Conservation (phyloP, 2,113 vertebrate species). For the Vicugna pacos region DNA sequence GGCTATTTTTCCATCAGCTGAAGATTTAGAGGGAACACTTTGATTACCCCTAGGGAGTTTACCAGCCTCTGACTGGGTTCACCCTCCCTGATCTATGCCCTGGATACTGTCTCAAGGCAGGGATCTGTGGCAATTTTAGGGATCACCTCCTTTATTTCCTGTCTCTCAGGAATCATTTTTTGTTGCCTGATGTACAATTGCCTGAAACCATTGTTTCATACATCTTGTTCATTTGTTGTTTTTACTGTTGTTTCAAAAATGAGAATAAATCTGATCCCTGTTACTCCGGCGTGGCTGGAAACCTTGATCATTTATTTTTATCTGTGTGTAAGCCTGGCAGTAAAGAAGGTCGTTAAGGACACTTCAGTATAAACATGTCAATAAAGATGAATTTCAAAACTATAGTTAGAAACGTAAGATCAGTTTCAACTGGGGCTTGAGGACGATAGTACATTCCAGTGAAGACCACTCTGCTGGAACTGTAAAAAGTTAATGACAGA, state of each 20-base stretch:
- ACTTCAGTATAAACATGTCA: not conserved
- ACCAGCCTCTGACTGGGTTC: fast-evolving
- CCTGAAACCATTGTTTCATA: not conserved
- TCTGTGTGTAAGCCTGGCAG: not conserved
- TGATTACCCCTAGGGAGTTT: not conserved
- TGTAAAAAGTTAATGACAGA: not conserved
- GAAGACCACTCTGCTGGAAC: not conserved
- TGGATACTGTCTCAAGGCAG: not conserved
- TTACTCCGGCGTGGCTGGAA: not conserved
- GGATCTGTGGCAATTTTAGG: not conserved
- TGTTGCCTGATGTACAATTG: not conserved
- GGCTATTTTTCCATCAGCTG: not conserved
- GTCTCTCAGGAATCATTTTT: not conserved
- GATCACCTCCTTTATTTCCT: not conserved
- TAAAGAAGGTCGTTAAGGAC: not conserved
- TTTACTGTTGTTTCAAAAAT: not conserved
- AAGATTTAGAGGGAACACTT: not conserved
- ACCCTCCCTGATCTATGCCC: fast-evolving
- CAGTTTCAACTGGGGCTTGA: not conserved
- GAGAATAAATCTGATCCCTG: not conserved
- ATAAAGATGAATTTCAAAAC: not conserved
- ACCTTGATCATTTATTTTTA: not conserved
- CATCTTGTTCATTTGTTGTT: not conserved
- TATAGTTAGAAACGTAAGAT: conserved; percentile 9
- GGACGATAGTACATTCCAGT: not conserved